Percentiles rank a stretch among this genome's conserved stretches.
These are phyloP conservation scores for Poeciliopsis gracilis DNA, from an alignment of 2,797 vertebrate species.

Conservation along the genomic window DNA sequence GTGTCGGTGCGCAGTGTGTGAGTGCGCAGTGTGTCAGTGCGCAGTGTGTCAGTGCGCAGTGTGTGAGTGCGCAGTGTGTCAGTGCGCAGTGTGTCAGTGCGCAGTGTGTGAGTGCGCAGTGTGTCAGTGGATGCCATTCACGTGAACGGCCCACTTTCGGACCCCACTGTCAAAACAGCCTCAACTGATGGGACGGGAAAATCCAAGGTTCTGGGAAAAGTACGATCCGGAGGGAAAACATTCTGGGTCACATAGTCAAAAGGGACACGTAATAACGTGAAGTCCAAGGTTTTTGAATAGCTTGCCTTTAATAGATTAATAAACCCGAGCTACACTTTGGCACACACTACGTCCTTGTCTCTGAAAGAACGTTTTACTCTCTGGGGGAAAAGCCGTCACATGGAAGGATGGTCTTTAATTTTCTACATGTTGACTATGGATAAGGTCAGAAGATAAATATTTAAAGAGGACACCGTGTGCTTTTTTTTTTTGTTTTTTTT, in stretches of 20 bases:
- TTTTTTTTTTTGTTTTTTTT: background rate
- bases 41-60: background rate
- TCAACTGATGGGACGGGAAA: background rate
- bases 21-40: no score
- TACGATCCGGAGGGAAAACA: background rate
- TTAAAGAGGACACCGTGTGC: conserved; percentile 1
- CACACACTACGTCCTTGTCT: background rate
- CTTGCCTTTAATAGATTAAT: background rate
- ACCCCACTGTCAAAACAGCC: background rate
- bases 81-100: no score
- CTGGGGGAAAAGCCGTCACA: background rate
- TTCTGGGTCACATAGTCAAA: background rate
- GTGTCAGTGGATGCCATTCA: background rate
- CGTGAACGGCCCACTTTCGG: background rate
- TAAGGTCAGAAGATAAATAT: conserved; percentile 8
- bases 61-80: no score
- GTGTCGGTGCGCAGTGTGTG: background rate
- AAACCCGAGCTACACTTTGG: background rate
- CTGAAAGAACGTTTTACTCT: background rate
- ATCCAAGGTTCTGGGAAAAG: background rate
- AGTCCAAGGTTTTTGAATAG: background rate
- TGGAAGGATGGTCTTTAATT: background rate
- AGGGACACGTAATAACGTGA: background rate
- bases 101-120: background rate
- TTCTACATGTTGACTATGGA: conserved; percentile 6